Conservation (phyloP, 2,797 vertebrate genomes). For the Centropyge bicolor region DNA sequence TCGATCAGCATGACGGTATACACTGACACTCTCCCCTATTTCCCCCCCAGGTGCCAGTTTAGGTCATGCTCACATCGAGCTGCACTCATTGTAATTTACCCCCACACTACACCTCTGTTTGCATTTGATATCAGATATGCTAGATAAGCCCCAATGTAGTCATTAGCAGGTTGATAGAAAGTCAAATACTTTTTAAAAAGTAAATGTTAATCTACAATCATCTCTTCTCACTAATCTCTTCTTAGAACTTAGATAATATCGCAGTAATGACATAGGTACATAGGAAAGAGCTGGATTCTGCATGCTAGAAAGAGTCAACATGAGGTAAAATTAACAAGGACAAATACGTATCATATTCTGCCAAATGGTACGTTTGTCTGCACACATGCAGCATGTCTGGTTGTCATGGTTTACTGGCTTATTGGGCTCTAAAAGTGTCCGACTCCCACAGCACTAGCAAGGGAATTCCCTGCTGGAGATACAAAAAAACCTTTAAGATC, state of each 20-base stretch:
- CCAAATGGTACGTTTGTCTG: not conserved
- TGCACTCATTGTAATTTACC: constrained; percentile 63
- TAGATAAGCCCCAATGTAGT: constrained; percentile 69
- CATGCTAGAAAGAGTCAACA: constrained; percentile 71
- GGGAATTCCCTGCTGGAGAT: constrained; percentile 30
- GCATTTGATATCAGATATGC: constrained; percentile 73
- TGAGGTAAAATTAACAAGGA: constrained; percentile 78
- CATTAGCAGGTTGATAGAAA: constrained; percentile 77
- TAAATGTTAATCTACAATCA: constrained; percentile 24
- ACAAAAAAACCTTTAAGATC: constrained; percentile 35
- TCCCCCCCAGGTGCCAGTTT: constrained; percentile 75
- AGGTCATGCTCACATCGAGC: constrained; percentile 85
- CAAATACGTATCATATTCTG: not conserved
- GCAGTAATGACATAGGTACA: constrained; percentile 6
- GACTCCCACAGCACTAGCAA: constrained; percentile 5
- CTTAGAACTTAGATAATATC: constrained; percentile 33
- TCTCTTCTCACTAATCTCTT: constrained; percentile 30
- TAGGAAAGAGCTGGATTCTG: constrained; percentile 19
- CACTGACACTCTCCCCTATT: constrained; percentile 59
- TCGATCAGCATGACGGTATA: constrained; percentile 85
- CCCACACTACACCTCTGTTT: constrained; percentile 65
- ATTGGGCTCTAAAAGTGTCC: constrained; percentile 11
- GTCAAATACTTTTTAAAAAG: constrained; percentile 81
- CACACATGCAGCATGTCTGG: constrained; percentile 63
- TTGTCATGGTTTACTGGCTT: not conserved